Percentiles rank a stretch among this genome's conserved stretches.
Evolutionary conservation across 2,888 invertebrate genomes (phyloP).

Genomic region (Aporophyla nigra): DNA sequence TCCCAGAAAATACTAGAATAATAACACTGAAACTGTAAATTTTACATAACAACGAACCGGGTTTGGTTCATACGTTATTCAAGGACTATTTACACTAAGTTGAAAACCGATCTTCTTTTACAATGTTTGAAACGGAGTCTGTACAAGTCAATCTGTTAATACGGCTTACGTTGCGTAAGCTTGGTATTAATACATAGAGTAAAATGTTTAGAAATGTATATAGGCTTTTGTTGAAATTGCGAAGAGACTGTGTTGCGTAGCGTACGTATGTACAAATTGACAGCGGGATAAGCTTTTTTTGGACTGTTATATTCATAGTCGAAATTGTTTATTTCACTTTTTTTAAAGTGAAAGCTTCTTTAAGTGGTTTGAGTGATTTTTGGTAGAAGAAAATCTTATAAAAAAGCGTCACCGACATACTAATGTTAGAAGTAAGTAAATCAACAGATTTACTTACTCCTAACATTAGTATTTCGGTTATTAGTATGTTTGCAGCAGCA

Average conservation of each 20-base stretch:
- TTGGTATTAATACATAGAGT: constrained; percentile 17
- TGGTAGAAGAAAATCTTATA: background rate
- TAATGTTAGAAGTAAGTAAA: no score
- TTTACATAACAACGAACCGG: constrained; percentile 71
- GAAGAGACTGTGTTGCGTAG: constrained; percentile 3
- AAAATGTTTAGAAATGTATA: constrained; percentile 22
- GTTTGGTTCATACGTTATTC: constrained; percentile 80
- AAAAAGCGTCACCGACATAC: background rate
- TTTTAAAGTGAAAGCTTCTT: background rate
- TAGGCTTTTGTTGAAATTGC: constrained; percentile 13
- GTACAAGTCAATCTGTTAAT: constrained; percentile 69
- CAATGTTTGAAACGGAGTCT: constrained; percentile 51
- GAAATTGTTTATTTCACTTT: background rate
- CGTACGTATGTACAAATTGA: background rate
- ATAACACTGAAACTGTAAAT: constrained; percentile 65
- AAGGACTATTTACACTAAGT: constrained; percentile 78
- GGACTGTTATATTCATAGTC: constrained; percentile 1
- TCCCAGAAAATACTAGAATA: constrained; percentile 5
- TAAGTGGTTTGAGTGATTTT: background rate
- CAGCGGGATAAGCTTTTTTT: constrained; percentile 1
- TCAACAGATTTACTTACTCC: no score
- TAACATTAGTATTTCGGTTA: no score
- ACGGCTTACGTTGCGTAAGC: constrained; percentile 45
- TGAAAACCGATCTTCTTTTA: constrained; percentile 72
- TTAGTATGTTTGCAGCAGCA: no score